A percentile compares a stretch with the other conserved stretches of the same genome.
Conservation (phyloP, 1,140 invertebrate species). For the Scaptomyza hsui region DNA sequence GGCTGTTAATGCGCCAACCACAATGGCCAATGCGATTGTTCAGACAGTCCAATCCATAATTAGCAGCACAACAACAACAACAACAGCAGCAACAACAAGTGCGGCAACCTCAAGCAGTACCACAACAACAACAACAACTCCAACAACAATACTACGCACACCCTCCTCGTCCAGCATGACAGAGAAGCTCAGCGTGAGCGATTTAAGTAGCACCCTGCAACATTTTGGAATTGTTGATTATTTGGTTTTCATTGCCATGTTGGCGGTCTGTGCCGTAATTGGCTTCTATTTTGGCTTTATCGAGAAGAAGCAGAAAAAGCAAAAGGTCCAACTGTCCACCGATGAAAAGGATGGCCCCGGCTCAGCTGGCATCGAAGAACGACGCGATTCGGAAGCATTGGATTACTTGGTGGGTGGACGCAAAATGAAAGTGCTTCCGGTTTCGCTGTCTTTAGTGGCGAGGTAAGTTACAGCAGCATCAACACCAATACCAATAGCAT, state of each 20-base stretch:
- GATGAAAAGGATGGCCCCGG: conserved; percentile 57
- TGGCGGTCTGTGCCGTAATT: conserved; percentile 88
- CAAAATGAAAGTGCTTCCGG: conserved; percentile 91
- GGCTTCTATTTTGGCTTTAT: conserved; percentile 90
- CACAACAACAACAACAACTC: conserved; percentile 13
- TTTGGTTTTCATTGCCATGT: conserved; percentile 89
- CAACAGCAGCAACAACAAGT: conserved; percentile 40
- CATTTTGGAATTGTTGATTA: conserved; percentile 88
- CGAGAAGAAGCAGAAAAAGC: conserved; percentile 85
- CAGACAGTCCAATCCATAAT: conserved; percentile 73
- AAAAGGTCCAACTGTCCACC: conserved; percentile 33
- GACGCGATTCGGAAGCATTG: conserved; percentile 75
- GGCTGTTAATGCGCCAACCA: conserved; percentile 17
- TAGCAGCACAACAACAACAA: conserved; percentile 62
- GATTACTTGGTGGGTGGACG: conserved; percentile 94
- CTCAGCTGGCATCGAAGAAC: conserved; percentile 84
- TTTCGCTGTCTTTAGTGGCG: conserved; percentile 92
- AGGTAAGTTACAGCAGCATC: conserved; percentile 85
- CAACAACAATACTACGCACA: conserved; percentile 11
- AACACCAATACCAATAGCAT: conserved; percentile 6
- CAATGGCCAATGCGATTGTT: conserved; percentile 51
- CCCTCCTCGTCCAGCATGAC: conserved; percentile 9
- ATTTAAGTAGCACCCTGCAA: conserved; percentile 85
- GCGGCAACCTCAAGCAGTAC: conserved; percentile 4
- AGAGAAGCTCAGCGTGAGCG: conserved; percentile 82